Evolutionary conservation across 2,113 vertebrate genomes (phyloP), one percentile per base, ranked within the genome.

Genomic region (Chiloscyllium plagiosum): DNA sequence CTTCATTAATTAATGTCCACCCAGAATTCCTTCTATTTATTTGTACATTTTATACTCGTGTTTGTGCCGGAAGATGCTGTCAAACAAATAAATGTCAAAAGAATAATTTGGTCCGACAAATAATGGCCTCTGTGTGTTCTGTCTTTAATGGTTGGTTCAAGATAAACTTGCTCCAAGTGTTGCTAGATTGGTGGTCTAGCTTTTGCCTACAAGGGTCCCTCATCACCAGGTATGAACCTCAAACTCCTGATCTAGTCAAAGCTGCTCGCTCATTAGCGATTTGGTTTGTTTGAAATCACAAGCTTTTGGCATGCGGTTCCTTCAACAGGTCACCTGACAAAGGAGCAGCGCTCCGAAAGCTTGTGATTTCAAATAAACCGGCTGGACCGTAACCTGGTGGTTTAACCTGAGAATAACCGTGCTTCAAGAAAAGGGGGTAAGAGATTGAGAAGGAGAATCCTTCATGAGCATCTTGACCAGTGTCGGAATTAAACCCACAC

Each of bases 21-120:
- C 10, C 66, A 24, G 90, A 61, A 12, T 69, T 69, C 65, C 87
- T 69, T 37, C 90, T 94, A 94, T 94, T 94, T 94, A 94, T 94
- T 94, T 94, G 90, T 94, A 94, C 65, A 42, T 94, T 94, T 94
- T 94, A 94, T 94, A 94, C 90, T 69, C 37, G n/a, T 68, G 90
- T 69, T 94, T 94, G 90, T 69, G 87, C 90, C 8, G n/a, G 90
- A 94, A 94, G 90, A 37, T 94, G 65, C 65, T 42, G 90, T 94
- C 65, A 68, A 94, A 94, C 90, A 94, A 94, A 94, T 69, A 94
- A 94, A 94, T 69, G 87, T 94, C 33, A 94, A 66, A 86, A 94
- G 61, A 37, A 69, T 68, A 94, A 94, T 69, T 94, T 42, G 65
- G 33, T 68, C 61, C n/a, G 19, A 94, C 90, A 69, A 8, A 37